Conservation (phyloP, 2,888 invertebrate genomes). For the Omphaloscelis lunosa region DNA sequence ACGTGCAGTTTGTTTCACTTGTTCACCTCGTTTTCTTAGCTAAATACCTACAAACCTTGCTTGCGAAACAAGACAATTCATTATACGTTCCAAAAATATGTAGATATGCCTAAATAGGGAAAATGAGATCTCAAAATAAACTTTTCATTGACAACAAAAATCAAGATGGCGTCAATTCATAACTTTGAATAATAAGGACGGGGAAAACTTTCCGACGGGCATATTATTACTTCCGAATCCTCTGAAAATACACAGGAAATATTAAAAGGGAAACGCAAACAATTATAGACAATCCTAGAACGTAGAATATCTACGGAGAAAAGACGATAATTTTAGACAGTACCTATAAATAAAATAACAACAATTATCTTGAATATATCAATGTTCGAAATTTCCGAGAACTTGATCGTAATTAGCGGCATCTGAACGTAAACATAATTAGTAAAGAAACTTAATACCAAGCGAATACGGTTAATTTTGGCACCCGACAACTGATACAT, state of each 20-base stretch:
- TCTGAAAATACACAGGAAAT: slow-evolving; percentile 11
- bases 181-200: slow-evolving; percentile 7
- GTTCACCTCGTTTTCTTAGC: background rate
- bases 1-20: background rate
- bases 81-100: background rate
- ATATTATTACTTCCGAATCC: slow-evolving; percentile 13
- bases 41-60: background rate
- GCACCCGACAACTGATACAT: slow-evolving; percentile 25
- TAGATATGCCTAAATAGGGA: background rate
- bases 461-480: slow-evolving; percentile 14
- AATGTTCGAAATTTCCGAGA: slow-evolving; percentile 11
- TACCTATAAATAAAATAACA: background rate
- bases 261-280: background rate
- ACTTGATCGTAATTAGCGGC: slow-evolving; percentile 8
- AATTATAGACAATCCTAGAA: background rate
- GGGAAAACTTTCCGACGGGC: background rate
- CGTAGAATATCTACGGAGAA: background rate
- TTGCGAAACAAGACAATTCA: background rate
- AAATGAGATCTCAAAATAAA: background rate
- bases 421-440: slow-evolving; percentile 28
- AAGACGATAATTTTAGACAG: background rate
- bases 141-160: slow-evolving; percentile 10
- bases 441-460: slow-evolving; percentile 21
- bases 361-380: slow-evolving; percentile 10
- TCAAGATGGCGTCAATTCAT: slow-evolving; percentile 26